Evolutionary conservation across 2,797 vertebrate species (phyloP).

Genomic region (Pangasius djambal): DNA sequence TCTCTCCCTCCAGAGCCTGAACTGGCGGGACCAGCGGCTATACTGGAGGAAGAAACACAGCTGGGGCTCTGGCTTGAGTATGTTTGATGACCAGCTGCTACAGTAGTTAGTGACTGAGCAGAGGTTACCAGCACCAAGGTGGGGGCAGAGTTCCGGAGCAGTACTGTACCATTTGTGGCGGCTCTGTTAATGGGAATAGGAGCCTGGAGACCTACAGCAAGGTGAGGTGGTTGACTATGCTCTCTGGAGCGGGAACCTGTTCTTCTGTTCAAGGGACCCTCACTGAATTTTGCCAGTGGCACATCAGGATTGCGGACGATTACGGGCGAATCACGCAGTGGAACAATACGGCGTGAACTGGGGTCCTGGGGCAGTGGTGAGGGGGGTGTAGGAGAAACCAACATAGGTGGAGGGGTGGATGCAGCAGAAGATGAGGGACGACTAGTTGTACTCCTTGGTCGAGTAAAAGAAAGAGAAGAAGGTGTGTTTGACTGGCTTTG

Average conservation of each 20-base stretch:
- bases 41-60: constrained; percentile 60
- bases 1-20: constrained; percentile 75
- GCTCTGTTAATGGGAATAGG: constrained; percentile 85
- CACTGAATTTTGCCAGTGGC: constrained; percentile 77
- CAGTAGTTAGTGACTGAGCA: constrained; percentile 72
- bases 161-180: constrained; percentile 76
- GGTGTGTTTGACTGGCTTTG: constrained; percentile 79
- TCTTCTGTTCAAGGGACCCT: constrained; percentile 71
- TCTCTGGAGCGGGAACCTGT: constrained; percentile 72
- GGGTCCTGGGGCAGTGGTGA: constrained; percentile 86
- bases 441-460: constrained; percentile 74
- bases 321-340: constrained; percentile 87
- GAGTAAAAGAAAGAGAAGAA: constrained; percentile 74
- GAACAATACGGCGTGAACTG: constrained; percentile 83
- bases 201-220: constrained; percentile 73
- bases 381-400: constrained; percentile 86
- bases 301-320: constrained; percentile 93
- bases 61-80: constrained; percentile 65
- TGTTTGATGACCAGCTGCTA: constrained; percentile 64
- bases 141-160: constrained; percentile 75
- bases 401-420: constrained; percentile 84
- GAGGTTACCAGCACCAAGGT: constrained; percentile 79
- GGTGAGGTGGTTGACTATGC: constrained; percentile 70
- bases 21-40: constrained; percentile 58
- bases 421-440: constrained; percentile 82